Base-by-base conservation (phyloP, 2,888 invertebrate species). In the Hirtodrosophila trivittata region DNA sequence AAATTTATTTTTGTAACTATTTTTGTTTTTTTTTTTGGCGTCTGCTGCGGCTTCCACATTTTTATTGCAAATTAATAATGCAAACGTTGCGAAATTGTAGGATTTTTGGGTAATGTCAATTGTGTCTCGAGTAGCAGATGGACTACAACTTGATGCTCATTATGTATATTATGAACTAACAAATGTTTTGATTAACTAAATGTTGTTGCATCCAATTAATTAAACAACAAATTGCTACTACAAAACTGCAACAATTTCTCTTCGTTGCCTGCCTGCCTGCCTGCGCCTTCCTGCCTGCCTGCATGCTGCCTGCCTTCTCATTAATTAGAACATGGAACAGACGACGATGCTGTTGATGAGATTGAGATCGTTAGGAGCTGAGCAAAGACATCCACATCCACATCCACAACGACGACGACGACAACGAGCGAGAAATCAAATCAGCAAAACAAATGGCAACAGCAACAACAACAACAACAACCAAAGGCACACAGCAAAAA, bases 51-150 rank as follows among this genome's bases (percentile, higher is more conserved):
- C 58, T 82, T 82, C 83, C 82, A 85, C 82, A 80, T 73, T 78
- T 71, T 82, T 82, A 82, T 82, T 82, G 80, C 85, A 82, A 82
- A 85, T 82, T 85, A 82, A 82, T 82, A 82, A 78, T 84, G 84
- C 66, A 76, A 39, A 51, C 12, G 33, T 39, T 50, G 9, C 50
- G 28, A 32, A 25, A 21, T 21, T 21, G 5, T 21, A 21, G 14
- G 43, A 16, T 52, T 52, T 59, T 52, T 50, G 62, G 74, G 62
- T 47, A 60, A 56, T 78, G 80, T 77, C 75, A 77, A 77, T 81
- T 77, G 77, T 81, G 77, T 76, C 65, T 76, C 51, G 74, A 37
- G 51, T 50, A 54, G 71, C 66, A 69, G 77, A 76, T 80, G 77
- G 76, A 67, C 76, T 60, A 51, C 63, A 55, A 45, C 65, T 74